Evolutionary conservation across 2,888 invertebrate species (phyloP).

Genomic region (Aporophyla nigra): DNA sequence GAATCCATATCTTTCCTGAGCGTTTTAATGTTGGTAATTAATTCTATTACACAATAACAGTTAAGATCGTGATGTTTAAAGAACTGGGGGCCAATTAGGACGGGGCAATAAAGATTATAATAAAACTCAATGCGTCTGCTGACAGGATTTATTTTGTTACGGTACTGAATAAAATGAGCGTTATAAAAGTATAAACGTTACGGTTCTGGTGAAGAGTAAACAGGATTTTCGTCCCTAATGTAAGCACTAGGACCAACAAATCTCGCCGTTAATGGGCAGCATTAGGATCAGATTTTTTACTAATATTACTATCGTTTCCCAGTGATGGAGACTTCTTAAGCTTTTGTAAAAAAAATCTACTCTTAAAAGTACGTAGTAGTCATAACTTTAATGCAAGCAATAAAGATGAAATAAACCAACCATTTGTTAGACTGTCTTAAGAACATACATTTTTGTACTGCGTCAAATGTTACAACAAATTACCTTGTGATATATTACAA

Average conservation of each 20-base stretch:
- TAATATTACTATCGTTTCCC: not conserved
- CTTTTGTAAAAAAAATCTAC: no score
- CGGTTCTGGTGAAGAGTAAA: not conserved
- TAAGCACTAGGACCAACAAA: no score
- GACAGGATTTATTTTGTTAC: conserved; percentile 55
- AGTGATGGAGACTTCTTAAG: not conserved
- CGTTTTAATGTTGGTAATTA: conserved; percentile 47
- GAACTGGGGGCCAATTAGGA: conserved; percentile 58
- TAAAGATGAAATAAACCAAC: no score
- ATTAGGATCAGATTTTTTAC: not conserved
- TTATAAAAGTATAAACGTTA: conserved; percentile 34
- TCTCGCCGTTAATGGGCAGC: not conserved
- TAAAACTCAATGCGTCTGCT: conserved; percentile 59
- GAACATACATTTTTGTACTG: no score
- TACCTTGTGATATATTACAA: no score
- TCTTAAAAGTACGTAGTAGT: no score
- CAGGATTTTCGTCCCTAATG: not conserved
- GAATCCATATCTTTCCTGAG: conserved; percentile 26
- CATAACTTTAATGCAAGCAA: no score
- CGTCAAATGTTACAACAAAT: no score
- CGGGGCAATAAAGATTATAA: conserved; percentile 58
- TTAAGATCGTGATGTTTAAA: conserved; percentile 55
- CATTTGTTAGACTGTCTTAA: no score
- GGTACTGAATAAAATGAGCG: conserved; percentile 44
- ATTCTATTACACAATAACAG: conserved; percentile 55